Conservation (phyloP, 2,113 vertebrate genomes). For the Macquaria australasica region DNA sequence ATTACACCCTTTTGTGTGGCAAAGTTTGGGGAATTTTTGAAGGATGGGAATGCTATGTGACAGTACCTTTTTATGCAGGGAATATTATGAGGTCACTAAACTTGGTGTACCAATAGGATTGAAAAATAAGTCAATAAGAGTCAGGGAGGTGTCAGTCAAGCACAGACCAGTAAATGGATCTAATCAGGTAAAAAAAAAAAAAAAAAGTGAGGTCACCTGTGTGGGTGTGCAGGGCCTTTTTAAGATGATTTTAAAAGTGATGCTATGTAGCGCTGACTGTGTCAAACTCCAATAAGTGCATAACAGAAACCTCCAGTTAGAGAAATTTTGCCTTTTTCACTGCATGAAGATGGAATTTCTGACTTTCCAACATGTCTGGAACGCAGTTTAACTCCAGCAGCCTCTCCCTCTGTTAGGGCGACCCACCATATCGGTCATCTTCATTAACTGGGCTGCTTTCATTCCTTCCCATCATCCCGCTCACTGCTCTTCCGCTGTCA, state of each 20-base stretch:
- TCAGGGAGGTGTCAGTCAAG: no score
- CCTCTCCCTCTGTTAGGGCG: background rate
- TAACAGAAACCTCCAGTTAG: background rate
- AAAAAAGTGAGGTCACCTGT: no score
- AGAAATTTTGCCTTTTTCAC: background rate
- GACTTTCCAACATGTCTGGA: background rate
- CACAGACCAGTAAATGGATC: background rate
- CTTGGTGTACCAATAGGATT: background rate
- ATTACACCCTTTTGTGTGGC: background rate
- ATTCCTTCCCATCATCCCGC: constrained; percentile 19
- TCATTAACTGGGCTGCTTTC: constrained; percentile 18
- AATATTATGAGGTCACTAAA: background rate
- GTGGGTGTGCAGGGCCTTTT: background rate
- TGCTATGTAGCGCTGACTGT: background rate
- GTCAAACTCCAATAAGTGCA: background rate
- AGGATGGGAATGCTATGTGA: background rate
- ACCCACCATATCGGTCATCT: background rate
- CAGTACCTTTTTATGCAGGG: background rate
- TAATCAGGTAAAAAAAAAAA: background rate
- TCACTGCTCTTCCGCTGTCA: constrained; percentile 58
- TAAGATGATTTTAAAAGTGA: background rate
- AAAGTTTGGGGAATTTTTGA: background rate
- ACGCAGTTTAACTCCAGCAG: background rate
- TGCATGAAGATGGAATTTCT: constrained; percentile 14
- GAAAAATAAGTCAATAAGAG: background rate